Base-by-base conservation (phyloP, 2,113 vertebrate species). In the Neotragus moschatus region DNA sequence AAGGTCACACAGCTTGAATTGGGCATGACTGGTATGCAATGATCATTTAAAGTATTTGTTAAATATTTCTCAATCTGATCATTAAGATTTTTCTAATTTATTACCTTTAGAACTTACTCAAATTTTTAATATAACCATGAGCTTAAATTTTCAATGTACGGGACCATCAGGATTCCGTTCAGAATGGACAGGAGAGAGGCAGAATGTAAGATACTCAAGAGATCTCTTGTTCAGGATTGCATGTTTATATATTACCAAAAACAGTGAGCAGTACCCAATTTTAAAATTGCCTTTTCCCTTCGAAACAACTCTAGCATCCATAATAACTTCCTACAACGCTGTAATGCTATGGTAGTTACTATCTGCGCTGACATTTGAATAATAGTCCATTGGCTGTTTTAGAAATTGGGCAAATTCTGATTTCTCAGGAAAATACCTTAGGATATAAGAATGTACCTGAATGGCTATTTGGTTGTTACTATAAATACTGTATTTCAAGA, bases 291-390 rank as follows among this genome's bases (percentile, higher is more conserved):
- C 1, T 58, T 63, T n/a, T 28, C 26, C n/a, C 26, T n/a, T 85
- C 1, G 6, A 16, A 93, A 94, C 26, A 39, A 7, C 6, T 7
- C 56, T 84, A 49, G 81, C 45, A 92, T 15, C 19, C 47, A 81
- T n/a, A 82, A 70, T 13, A 84, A 13, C 3, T 47, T 77, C 9
- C 6, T 0, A 3, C n/a, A 43, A 16, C 25, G 13, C 82, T 56
- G 73, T 49, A 88, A 88, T 33, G 56, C 61, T 87, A n/a, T 0
- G 85, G 25, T 84, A 19, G 4, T 70, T 97, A 89, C 45, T 93
- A 7, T 53, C 96, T 51, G 73, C 49, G 51, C 36, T 93, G 47
- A 45, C 91, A 97, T 36, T 90, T 96, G 63, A 98, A 84, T 23
- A 60, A 66, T 7, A 61, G 81, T 47, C 26, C 30, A 73, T 47